phyloP scores from a whole-genome alignment of 2,888 invertebrate species.

The Dyspetes luteomarginatus region DNA sequence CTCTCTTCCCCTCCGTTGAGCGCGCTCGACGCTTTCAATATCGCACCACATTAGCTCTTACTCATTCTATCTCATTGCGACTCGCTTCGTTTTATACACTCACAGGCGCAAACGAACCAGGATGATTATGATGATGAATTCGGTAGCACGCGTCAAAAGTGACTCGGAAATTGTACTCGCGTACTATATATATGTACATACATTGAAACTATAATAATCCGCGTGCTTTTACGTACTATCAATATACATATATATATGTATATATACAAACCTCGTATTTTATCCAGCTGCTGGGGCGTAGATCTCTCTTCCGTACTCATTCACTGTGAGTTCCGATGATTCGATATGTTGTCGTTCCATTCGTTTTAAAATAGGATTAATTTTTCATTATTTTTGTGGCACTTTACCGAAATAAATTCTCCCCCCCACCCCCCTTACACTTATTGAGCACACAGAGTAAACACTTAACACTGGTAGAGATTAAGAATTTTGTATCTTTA shows the following conservation, averaged over 20 bases:
- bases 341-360: conserved; percentile 34
- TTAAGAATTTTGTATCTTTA: background rate
- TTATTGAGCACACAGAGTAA: too few relatives aligned
- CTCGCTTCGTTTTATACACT: conserved; percentile 12
- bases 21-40: background rate
- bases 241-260: background rate
- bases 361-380: background rate
- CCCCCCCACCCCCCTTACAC: too few relatives aligned
- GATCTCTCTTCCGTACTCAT: background rate
- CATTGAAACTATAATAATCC: background rate
- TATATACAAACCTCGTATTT: conserved; percentile 27
- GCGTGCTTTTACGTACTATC: background rate
- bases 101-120: conserved; percentile 15
- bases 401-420: too few relatives aligned
- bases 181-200: background rate
- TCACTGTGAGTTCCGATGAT: background rate
- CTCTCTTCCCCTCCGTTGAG: background rate
- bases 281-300: conserved; percentile 30
- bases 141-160: conserved; percentile 61
- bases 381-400: background rate
- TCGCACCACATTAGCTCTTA: background rate
- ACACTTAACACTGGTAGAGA: background rate
- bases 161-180: conserved; percentile 32
- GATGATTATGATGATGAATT: conserved; percentile 48
- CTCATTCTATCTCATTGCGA: conserved; percentile 16